A percentile compares a stretch with the other conserved stretches of the same genome.
Evolutionary conservation across 2,888 invertebrate genomes (phyloP).

Genomic region (Torymus auratus): DNA sequence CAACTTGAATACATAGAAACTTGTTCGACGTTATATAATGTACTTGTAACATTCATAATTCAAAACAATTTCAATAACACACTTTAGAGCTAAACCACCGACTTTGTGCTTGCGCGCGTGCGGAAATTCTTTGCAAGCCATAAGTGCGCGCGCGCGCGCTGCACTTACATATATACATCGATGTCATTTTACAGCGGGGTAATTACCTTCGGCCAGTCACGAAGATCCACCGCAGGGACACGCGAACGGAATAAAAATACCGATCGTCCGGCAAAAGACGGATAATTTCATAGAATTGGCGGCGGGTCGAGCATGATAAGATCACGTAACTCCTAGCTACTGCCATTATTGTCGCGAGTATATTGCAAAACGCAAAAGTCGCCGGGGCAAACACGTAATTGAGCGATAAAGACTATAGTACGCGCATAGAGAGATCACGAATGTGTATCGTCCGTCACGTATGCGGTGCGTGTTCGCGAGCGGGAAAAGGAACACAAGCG

Average conservation of each 20-base stretch:
- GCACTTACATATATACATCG: constrained; percentile 35
- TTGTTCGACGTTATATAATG: neutral
- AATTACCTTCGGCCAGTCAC: constrained; percentile 46
- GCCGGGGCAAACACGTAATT: constrained; percentile 29
- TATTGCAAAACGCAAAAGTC: constrained; percentile 16
- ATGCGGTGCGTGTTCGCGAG: constrained; percentile 12
- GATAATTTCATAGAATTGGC: constrained; percentile 49
- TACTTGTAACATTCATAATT: neutral
- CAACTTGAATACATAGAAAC: too few species aligned
- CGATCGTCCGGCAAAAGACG: constrained; percentile 47
- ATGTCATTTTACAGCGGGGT: constrained; percentile 19
- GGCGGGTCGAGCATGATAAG: constrained; percentile 41
- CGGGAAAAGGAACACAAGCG: neutral
- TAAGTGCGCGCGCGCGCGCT: neutral
- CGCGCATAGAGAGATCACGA: constrained; percentile 30
- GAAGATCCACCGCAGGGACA: constrained; percentile 31
- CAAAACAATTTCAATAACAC: neutral
- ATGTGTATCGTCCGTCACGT: constrained; percentile 7
- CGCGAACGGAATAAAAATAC: constrained; percentile 43
- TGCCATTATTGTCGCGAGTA: constrained; percentile 31
- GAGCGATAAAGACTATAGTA: constrained; percentile 38
- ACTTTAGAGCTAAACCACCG: neutral
- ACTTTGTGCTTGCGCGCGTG: neutral
- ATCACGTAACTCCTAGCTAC: constrained; percentile 46
- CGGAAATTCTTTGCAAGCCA: neutral